Evolutionary conservation across 2,888 invertebrate genomes (phyloP).

Genomic region (Cheilosia impressa): DNA sequence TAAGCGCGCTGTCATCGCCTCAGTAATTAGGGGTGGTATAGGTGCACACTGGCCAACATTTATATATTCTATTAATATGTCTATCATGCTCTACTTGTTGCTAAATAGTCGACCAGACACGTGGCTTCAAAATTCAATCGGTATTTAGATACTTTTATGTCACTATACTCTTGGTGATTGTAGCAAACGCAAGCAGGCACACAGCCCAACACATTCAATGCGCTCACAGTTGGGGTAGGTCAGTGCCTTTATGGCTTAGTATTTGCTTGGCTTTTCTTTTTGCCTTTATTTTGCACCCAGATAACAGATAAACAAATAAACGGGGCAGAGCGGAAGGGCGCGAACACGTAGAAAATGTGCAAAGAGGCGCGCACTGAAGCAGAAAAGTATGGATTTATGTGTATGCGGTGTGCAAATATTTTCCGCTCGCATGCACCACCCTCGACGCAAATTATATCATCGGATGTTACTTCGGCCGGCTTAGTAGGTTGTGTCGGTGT

Average conservation of each 20-base stretch:
- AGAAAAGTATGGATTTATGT: conserved; percentile 25
- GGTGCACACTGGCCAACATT: conserved; percentile 1
- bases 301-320: conserved; percentile 60
- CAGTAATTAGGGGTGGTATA: conserved; percentile 33
- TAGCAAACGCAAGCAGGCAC: conserved; percentile 20
- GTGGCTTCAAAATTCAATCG: conserved; percentile 34
- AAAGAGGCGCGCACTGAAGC: conserved; percentile 15
- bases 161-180: conserved; percentile 5
- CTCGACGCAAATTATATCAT: conserved; percentile 30
- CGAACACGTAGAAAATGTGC: neutral
- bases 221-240: conserved; percentile 65
- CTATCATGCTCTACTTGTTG: conserved; percentile 67
- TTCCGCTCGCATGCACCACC: conserved; percentile 20
- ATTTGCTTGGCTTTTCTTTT: conserved; percentile 42
- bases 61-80: conserved; percentile 14
- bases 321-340: neutral
- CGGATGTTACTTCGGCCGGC: conserved; percentile 3
- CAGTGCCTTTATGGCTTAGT: conserved; percentile 60
- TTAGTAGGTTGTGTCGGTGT: neutral
- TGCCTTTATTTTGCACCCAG: conserved; percentile 51
- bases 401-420: conserved; percentile 25
- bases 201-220: conserved; percentile 47
- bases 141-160: conserved; percentile 30
- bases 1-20: conserved; percentile 41
- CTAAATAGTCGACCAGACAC: conserved; percentile 32